Evolutionary conservation across 2,113 vertebrate species (phyloP).

Genomic region (Gobius niger): DNA sequence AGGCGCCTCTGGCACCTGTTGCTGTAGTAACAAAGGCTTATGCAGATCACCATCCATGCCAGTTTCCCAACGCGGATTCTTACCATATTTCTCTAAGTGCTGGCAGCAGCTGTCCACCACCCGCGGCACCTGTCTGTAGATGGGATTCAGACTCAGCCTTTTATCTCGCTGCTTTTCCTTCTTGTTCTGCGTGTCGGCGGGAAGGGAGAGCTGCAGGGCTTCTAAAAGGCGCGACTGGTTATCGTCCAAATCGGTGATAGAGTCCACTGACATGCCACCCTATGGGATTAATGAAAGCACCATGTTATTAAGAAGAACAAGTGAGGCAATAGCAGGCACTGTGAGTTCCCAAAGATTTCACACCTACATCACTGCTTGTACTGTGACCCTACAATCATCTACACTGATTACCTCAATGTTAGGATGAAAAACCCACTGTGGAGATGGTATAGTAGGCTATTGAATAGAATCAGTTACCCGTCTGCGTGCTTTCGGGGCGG

Average conservation of each 20-base stretch:
- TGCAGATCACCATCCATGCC: not conserved
- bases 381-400: too few relatives aligned
- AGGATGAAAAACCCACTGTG: too few relatives aligned
- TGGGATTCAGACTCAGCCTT: constrained; percentile 95
- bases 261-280: constrained; percentile 99
- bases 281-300: constrained; percentile 43
- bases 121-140: constrained; percentile 96
- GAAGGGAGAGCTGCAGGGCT: constrained; percentile 95
- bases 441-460: not conserved
- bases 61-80: constrained; percentile 25
- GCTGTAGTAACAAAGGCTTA: not conserved
- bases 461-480: constrained; percentile 75
- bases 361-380: too few relatives aligned
- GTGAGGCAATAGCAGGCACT: not conserved
- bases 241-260: constrained; percentile 96
- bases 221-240: constrained; percentile 94
- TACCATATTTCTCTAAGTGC: constrained; percentile 96
- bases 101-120: constrained; percentile 97
- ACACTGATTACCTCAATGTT: too few relatives aligned
- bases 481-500: constrained; percentile 83
- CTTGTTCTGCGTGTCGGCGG: constrained; percentile 87
- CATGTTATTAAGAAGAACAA: not conserved
- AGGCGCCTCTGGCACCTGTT: not conserved
- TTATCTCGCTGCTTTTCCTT: constrained; percentile 96
- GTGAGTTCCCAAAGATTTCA: too few relatives aligned